Conservation (phyloP, 2,888 invertebrate species). For the Drepanosiphum platanoidis region DNA sequence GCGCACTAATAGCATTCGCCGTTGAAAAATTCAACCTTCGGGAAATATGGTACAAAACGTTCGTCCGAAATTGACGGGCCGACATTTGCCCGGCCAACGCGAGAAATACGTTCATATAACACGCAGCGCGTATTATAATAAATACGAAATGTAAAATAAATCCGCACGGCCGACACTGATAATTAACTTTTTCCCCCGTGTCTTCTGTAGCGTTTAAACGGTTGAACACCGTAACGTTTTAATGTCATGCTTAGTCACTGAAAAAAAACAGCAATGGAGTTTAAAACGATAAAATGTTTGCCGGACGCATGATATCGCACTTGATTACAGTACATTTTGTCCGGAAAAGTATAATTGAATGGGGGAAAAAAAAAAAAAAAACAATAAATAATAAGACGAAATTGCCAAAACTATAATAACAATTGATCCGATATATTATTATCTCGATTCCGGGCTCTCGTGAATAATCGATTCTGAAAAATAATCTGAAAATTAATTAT, state of each 20-base stretch:
- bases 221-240: slow-evolving; percentile 13
- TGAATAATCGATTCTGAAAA: too few species aligned
- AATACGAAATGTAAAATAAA: slow-evolving; percentile 17
- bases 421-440: too few species aligned
- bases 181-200: slow-evolving; percentile 18
- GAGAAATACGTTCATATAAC: background rate
- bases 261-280: slow-evolving; percentile 26
- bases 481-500: too few species aligned
- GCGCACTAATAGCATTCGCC: background rate
- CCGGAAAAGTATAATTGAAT: too few species aligned
- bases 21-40: slow-evolving; percentile 2
- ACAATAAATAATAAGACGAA: too few species aligned
- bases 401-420: too few species aligned
- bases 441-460: too few species aligned
- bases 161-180: slow-evolving; percentile 1
- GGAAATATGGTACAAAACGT: slow-evolving; percentile 1
- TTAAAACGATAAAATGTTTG: slow-evolving; percentile 2
- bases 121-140: background rate
- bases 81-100: background rate
- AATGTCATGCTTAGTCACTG: background rate
- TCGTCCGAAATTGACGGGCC: slow-evolving; percentile 14
- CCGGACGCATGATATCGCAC: background rate
- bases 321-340: too few species aligned
- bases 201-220: slow-evolving; percentile 31
- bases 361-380: too few species aligned